phyloP scores from a whole-genome alignment of 2,113 vertebrate genomes.

The Pangasianodon gigas region DNA sequence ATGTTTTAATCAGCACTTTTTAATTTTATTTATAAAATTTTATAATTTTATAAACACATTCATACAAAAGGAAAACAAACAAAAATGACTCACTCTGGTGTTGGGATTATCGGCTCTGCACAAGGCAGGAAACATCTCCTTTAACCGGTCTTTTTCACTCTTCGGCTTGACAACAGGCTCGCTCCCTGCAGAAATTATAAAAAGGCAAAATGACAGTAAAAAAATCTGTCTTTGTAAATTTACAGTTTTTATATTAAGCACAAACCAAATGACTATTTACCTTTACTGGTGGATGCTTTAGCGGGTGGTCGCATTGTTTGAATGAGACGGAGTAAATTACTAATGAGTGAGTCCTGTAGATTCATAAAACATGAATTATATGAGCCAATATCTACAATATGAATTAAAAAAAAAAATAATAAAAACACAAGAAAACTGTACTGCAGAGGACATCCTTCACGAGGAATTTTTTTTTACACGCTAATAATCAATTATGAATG shows the following conservation, averaged over 20 bases:
- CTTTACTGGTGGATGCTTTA: conserved; percentile 76
- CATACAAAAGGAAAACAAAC: neutral
- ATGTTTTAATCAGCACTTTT: neutral
- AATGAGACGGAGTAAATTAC: conserved; percentile 92
- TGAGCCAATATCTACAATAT: neutral
- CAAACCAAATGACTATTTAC: neutral
- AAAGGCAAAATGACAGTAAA: neutral
- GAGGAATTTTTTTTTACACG: neutral
- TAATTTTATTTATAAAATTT: neutral
- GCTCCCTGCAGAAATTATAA: conserved; percentile 39
- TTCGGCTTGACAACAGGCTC: conserved; percentile 77
- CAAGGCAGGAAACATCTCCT: conserved; percentile 90
- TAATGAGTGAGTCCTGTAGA: conserved; percentile 87
- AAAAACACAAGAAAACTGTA: neutral
- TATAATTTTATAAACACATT: neutral
- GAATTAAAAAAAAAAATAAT: neutral
- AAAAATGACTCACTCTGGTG: conserved; percentile 73
- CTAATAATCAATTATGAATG: neutral
- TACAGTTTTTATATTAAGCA: neutral
- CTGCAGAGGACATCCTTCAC: neutral
- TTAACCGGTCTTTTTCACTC: conserved; percentile 85
- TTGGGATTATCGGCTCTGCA: conserved; percentile 86
- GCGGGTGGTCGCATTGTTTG: conserved; percentile 93
- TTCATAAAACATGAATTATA: neutral
- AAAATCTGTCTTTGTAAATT: neutral